Evolutionary conservation across 2,888 invertebrate species (phyloP).

Genomic region (Esperia sulphurella): DNA sequence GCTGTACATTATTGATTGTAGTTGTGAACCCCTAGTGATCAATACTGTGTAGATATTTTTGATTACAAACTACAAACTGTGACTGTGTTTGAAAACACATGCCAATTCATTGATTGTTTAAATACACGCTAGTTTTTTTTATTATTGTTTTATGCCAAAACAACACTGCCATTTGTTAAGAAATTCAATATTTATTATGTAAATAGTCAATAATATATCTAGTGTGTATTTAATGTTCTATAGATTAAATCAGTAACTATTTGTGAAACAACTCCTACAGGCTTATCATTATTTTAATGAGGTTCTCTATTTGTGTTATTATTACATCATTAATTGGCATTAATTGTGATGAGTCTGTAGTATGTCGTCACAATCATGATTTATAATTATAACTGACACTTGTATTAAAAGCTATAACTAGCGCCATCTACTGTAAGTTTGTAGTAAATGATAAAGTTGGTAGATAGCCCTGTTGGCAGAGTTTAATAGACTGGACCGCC

Average conservation of each 20-base stretch:
- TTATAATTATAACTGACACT: too few relatives aligned
- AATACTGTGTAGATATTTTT: too few relatives aligned
- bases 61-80: too few relatives aligned
- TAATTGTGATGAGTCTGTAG: neutral
- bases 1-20: too few relatives aligned
- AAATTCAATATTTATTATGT: neutral
- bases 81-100: neutral
- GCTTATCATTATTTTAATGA: conserved; percentile 13
- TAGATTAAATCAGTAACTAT: conserved; percentile 8
- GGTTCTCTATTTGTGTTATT: conserved; percentile 18
- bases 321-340: neutral
- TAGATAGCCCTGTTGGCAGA: conserved; percentile 1
- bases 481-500: neutral
- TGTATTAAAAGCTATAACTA: too few relatives aligned
- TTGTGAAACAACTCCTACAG: conserved; percentile 11
- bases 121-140: conserved; percentile 32
- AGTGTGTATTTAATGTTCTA: neutral
- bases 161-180: conserved; percentile 22
- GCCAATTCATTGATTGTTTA: neutral
- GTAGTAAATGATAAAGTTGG: neutral
- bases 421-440: conserved; percentile 15
- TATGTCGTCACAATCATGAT: neutral
- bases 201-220: neutral
- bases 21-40: too few relatives aligned
- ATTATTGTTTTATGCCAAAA: conserved; percentile 16